Evolutionary conservation across 2,888 invertebrate species (phyloP).

Genomic region (Noctua fimbriata): DNA sequence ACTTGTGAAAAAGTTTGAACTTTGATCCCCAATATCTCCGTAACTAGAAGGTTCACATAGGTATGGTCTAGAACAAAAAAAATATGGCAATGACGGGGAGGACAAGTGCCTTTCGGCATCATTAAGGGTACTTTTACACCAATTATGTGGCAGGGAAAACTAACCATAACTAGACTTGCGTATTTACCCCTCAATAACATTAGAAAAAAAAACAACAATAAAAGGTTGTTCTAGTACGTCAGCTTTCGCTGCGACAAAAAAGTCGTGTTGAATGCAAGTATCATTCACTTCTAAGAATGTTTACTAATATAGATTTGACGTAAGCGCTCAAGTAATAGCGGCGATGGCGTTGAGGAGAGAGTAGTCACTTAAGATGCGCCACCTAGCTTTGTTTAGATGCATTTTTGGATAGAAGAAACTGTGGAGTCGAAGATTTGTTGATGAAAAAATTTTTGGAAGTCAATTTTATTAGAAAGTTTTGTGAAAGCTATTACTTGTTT

Average conservation of each 20-base stretch:
- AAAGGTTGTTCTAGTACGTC: constrained; percentile 2
- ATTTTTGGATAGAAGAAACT: constrained; percentile 73
- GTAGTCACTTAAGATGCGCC: constrained; percentile 77
- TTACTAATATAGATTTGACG: constrained; percentile 66
- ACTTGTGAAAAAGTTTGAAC: no score
- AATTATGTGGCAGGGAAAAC: no score
- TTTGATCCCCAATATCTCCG: no score
- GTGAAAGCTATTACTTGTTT: background rate
- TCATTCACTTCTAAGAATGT: constrained; percentile 61
- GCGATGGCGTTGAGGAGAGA: constrained; percentile 73
- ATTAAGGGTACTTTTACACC: no score
- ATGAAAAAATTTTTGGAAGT: no score
- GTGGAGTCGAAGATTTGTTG: constrained; percentile 66
- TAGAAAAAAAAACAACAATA: constrained; percentile 10
- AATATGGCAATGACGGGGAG: no score
- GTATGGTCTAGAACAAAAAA: no score
- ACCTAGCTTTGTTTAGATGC: constrained; percentile 83
- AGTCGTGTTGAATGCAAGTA: constrained; percentile 47
- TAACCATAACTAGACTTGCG: background rate
- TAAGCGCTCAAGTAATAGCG: constrained; percentile 58
- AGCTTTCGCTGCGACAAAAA: constrained; percentile 57
- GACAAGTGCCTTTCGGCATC: no score
- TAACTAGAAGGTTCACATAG: no score
- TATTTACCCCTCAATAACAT: background rate
- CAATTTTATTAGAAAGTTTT: background rate